Conservation (phyloP, 2,888 invertebrate genomes). For the Agonum fuliginosum region DNA sequence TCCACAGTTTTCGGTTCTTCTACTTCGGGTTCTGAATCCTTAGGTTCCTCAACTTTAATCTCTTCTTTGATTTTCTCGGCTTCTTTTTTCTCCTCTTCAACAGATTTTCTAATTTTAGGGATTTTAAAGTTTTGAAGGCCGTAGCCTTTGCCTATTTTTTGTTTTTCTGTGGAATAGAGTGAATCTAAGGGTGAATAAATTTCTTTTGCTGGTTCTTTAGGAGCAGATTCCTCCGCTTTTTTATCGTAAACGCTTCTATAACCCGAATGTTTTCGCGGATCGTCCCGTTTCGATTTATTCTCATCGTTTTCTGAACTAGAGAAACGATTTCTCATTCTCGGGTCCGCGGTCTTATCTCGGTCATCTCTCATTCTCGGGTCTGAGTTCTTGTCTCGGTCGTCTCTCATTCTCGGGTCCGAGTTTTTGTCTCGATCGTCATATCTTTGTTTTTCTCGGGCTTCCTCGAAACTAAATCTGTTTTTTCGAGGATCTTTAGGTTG, state of each 20-base stretch:
- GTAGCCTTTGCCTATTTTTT: slow-evolving; percentile 72
- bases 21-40: slow-evolving; percentile 51
- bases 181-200: slow-evolving; percentile 74
- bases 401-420: too few relatives aligned
- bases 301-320: too few relatives aligned
- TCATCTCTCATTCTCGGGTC: too few relatives aligned
- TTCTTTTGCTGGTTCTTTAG: slow-evolving; percentile 65
- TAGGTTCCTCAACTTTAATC: slow-evolving; percentile 57
- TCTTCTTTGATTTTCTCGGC: slow-evolving; percentile 56
- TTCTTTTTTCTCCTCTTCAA: slow-evolving; percentile 50
- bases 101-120: slow-evolving; percentile 69
- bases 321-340: too few relatives aligned
- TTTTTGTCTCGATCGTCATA: too few relatives aligned
- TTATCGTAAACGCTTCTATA: not conserved
- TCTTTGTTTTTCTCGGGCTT: too few relatives aligned
- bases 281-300: slow-evolving; percentile 41
- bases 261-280: slow-evolving; percentile 8
- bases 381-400: too few relatives aligned
- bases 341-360: too few relatives aligned
- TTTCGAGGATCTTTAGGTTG: not conserved
- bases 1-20: slow-evolving; percentile 24
- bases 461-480: too few relatives aligned
- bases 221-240: slow-evolving; percentile 57
- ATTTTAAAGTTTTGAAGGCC: slow-evolving; percentile 75
- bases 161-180: slow-evolving; percentile 71